A percentile compares a stretch with the other conserved stretches of the same genome.
Conservation (phyloP, 2,888 invertebrate species). For the Trachelus stipa region DNA sequence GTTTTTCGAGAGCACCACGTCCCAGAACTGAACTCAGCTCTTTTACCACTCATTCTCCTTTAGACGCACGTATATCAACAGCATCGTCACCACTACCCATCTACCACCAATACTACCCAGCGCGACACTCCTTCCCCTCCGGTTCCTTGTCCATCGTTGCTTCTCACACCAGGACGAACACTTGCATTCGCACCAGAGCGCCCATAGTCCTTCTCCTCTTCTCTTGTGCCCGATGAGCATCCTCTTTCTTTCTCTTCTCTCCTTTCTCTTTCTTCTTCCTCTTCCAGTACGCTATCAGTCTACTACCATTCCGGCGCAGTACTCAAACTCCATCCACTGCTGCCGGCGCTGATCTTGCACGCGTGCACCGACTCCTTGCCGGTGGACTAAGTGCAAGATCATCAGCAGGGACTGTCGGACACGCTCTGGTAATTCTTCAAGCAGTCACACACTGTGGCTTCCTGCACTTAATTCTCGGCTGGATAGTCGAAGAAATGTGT, state of each 20-base stretch:
- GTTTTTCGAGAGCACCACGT: not conserved
- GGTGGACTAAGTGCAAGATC: not conserved
- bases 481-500: too few species aligned
- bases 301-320: not conserved
- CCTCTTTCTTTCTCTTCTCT: not conserved
- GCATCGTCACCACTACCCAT: not conserved
- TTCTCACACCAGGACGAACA: not conserved
- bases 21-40: not conserved
- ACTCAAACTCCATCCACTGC: not conserved
- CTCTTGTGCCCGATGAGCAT: not conserved
- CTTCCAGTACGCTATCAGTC: not conserved
- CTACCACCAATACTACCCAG: not conserved
- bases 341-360: not conserved
- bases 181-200: not conserved
- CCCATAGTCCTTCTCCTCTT: not conserved
- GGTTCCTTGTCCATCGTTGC: not conserved
- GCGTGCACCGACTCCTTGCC: not conserved
- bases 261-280: not conserved
- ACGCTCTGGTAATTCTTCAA: not conserved
- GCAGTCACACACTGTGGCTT: not conserved
- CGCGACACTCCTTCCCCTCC: not conserved
- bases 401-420: not conserved
- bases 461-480: not conserved
- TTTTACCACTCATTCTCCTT: not conserved
- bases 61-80: not conserved